Evolutionary conservation across 2,113 vertebrate species (phyloP), one percentile per base, ranked within the genome.

Genomic region (Rattus rattus): DNA sequence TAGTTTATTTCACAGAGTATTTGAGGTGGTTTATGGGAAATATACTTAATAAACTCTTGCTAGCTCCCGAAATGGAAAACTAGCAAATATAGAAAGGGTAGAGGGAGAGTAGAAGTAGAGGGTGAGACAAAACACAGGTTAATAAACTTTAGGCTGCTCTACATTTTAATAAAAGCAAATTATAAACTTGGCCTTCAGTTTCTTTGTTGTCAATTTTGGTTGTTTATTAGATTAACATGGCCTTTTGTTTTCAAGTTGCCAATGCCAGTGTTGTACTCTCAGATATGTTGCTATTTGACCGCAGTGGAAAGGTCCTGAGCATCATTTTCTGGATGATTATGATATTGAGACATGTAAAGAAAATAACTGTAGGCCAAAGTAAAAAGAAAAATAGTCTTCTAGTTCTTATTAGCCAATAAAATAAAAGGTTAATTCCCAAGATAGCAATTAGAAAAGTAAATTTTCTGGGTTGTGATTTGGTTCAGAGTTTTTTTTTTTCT

Each of bases 71-170:
- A 36, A 87, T 26, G 22, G 28, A 90, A 95, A 93, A 43, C 63
- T 87, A 95, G 81, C 20, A 36, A 77, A 52, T 96, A 2, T 90
- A 70, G 30, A 80, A 81, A 88, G 39, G 43, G 47, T 90, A n/a
- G 73, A 93, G 17, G 5, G 56, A 93, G 26, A 4, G 39, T 96
- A 20, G 28, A 17, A 9, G 4, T 90, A 30, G n/a, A 90, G 33
- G 33, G 13, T 94, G 72, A 86, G 81, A n/a, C 70, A 94, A n/a
- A 93, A 92, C 33, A 93, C n/a, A 96, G 7, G 26, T 86, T 94
- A 94, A 8, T 7, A 96, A 69, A 49, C 26, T 73, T 1, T 77
- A 89, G 63, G 14, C 4, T 39, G 77, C 20, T 94, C 36, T 1
- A 80, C n/a, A 65, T 79, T 96, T 93, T 86, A 92, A 65, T 95